Base-by-base conservation (phyloP, 2,888 invertebrate genomes). In the Nemotelus nigrinus region DNA sequence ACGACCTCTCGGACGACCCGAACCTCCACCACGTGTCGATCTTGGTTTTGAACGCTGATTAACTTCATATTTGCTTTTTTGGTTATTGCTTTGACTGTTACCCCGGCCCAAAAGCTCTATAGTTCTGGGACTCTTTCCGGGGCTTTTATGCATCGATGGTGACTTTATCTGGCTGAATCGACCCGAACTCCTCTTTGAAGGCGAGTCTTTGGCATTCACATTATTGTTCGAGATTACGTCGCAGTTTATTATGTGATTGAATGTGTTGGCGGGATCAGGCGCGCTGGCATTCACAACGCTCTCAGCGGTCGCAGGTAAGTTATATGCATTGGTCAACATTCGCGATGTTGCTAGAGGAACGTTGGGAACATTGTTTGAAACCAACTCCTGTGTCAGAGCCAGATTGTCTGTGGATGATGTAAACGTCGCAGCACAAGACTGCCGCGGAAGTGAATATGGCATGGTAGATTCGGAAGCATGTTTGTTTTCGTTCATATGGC, bases 401-500 rank as follows among this genome's bases (percentile, higher is more conserved):
- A 95, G 91, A 83, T 94, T 95, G 84, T 94, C 94, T 78, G 93
- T 92, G 0, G 94, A 93, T 5, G 94, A 92, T 1, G 94, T 94
- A 84, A 95, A 95, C 2, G 95, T 93, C 4, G 94, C 94, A 4
- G 91, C 90, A 76, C 80, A 79, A 53, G 81, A 53, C 64, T 79
- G 79, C 45, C 76, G 55, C 57, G 77, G 58, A 43, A 78, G 65
- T 43, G 80, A 71, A 77, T 79, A 78, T 57, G 67, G 67, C 47
- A 25, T 5, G 4, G 58, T n/a, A 5, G 76, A 41, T 10, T 60
- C 43, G 2, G 63, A 44, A 4, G 39, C 2, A 41, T 60, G 48
- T 45, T 75, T 70, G 25, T 63, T 70, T 44, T 70, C 71, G 3
- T 47, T 44, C 39, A 74, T 55, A 53, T 78, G 76, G 5, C 77